phyloP scores from a whole-genome alignment of 2,888 invertebrate genomes.

The Cataglyphis cursor region DNA sequence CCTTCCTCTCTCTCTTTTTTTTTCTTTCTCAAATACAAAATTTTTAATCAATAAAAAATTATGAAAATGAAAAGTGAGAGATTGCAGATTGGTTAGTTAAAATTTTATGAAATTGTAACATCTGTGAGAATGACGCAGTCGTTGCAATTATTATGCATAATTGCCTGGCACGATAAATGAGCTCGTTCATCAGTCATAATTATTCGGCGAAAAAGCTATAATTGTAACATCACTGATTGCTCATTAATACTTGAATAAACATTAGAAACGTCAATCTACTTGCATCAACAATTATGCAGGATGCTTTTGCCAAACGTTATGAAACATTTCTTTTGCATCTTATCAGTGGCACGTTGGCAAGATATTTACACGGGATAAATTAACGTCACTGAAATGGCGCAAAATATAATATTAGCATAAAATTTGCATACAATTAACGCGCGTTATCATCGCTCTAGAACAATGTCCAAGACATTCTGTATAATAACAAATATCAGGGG shows the following conservation, averaged over 20 bases:
- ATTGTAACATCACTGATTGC: slow-evolving; percentile 37
- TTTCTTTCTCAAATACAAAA: background rate
- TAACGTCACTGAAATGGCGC: background rate
- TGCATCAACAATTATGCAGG: background rate
- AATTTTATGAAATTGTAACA: slow-evolving; percentile 17
- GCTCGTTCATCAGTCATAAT: slow-evolving; percentile 27
- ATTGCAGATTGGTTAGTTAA: slow-evolving; percentile 9
- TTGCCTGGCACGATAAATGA: slow-evolving; percentile 26
- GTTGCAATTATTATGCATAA: slow-evolving; percentile 42
- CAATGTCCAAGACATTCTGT: background rate
- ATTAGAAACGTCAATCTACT: slow-evolving; percentile 9
- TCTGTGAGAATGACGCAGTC: slow-evolving; percentile 8
- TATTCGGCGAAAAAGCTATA: slow-evolving; percentile 38
- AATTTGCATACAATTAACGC: slow-evolving; percentile 22
- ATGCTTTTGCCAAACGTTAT: background rate
- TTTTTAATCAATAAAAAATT: background rate
- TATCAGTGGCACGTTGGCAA: background rate
- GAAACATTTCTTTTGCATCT: background rate
- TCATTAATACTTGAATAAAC: slow-evolving; percentile 38
- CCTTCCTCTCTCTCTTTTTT: too few species aligned
- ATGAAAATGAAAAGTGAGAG: background rate
- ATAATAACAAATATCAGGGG: background rate
- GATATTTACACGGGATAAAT: slow-evolving; percentile 8
- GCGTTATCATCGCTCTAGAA: background rate
- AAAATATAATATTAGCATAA: slow-evolving; percentile 24